Evolutionary conservation across 2,113 vertebrate genomes (phyloP), one percentile per base, ranked within the genome.

Genomic region (Rhinopomastus cyanomelas): DNA sequence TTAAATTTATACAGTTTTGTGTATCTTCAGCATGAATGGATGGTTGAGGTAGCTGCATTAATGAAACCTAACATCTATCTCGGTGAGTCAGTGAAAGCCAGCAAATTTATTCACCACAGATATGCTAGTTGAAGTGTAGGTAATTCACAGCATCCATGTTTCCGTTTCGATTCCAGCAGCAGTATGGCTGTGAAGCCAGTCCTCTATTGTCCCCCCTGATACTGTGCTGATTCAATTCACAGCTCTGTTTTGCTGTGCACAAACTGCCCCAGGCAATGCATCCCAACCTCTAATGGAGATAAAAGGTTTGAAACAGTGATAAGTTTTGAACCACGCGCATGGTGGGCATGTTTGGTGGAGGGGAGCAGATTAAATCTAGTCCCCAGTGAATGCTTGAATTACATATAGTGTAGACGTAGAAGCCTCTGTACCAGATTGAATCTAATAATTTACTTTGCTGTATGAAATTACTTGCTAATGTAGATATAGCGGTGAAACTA

Each of bases 301-400:
- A 64, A 60, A 67, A 72, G 81, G 49, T 36, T 68, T 77, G 90
- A 52, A 51, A 42, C 83, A 67, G 65, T 42, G 89, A 66, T 76
- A n/a, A 57, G 36, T 85, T 74, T 65, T 88, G 90, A 91, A 17
- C 77, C 71, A 57, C 49, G 29, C 0, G 27, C 62, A 2, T 66
- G 89, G 84, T 94, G 92, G 89, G 71, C 53, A 79, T 23, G 66
- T 90, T 81, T 72, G 78, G 84, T 84, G 72, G 89, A 81, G 81
- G 74, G 51, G 32, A 94, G 59, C 46, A 51, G 81, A 76, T 88
- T 79, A 87, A 84, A 88, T 79, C 51, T 37, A 46, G 59, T 92
- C 81, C 68, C 61, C 17, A 51, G 87, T 46, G 81, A 68, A 75
- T 34, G 74, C 30, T 59, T 90, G 77, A 73, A 88, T 59, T 53